Conservation (phyloP, 1,140 invertebrate species). For the Hypsibius dujardini region DNA sequence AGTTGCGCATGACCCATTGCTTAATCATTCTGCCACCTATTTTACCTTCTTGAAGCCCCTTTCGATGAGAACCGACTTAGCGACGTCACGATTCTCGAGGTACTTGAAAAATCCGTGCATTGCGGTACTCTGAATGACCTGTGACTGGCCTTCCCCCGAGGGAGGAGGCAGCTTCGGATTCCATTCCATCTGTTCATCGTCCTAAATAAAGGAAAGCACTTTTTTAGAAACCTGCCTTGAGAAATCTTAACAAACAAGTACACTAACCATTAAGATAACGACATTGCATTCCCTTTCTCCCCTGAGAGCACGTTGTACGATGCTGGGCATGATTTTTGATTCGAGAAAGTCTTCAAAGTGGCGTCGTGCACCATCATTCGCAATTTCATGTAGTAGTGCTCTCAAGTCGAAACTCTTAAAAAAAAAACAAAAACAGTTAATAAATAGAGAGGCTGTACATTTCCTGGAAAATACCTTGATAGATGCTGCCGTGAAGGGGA, state of each 20-base stretch:
- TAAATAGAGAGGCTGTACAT: no score
- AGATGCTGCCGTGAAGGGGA: conserved; percentile 97
- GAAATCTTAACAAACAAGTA: no score
- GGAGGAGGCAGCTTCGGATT: conserved; percentile 95
- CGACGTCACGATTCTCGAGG: conserved; percentile 96
- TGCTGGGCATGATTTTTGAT: conserved; percentile 77
- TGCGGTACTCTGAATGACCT: conserved; percentile 70
- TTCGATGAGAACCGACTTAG: conserved; percentile 94
- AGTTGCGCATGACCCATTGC: no score
- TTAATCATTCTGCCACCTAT: no score
- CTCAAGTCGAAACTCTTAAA: conserved; percentile 85
- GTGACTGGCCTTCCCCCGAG: conserved; percentile 94
- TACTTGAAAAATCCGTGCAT: conserved; percentile 98
- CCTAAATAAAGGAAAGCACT: no score
- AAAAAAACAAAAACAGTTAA: no score
- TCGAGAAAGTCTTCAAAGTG: conserved; percentile 94
- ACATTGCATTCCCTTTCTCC: conserved; percentile 73
- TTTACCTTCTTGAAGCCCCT: conserved; percentile 94
- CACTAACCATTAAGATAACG: conserved; percentile 75
- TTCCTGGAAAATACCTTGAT: no score
- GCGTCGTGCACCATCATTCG: conserved; percentile 88
- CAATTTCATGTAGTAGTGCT: conserved; percentile 86
- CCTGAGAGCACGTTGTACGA: conserved; percentile 82
- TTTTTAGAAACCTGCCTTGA: no score
- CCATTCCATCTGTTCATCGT: conserved; percentile 94